Evolutionary conservation across 1,140 invertebrate genomes (phyloP), one percentile per base, ranked within the genome.

Genomic region (Papilio aristodemus): DNA sequence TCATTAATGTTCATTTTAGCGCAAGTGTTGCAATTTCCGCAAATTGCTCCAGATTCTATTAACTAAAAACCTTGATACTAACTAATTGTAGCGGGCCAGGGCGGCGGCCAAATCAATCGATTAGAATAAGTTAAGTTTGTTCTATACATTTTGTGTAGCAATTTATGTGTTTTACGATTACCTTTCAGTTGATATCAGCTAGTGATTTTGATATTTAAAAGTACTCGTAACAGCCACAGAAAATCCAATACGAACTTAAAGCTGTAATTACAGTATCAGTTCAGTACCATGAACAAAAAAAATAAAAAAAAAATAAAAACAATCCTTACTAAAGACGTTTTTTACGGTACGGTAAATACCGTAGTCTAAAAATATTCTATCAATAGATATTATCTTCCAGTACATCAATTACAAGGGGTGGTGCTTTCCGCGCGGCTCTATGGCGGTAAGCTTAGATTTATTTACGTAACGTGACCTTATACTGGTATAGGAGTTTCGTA

Each of bases 391-490:
- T 54, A 54, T 54, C 46, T 54, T 11, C 9, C 46, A 22, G 46
- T 54, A 54, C 46, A 54, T 54, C 46, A 54, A 54, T 54, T 54
- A 54, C 46, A 54, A 54, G 46, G 46, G 46, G 46, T 22, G 46
- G 46, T 54, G 46, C 19, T 54, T 22, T 54, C 46, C 9, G 19
- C 46, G 46, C 19, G 46, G 19, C 46, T 14, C 17, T 17, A 22
- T 17, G 43, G 19, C 46, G 46, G 46, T 54, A 54, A 54, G 46
- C 46, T 22, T 25, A 54, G 46, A 54, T 54, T 54, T 22, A 54
- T 54, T 54, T 54, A 54, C 46, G 46, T 54, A 54, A 54, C 46
- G 46, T 54, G 46, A 54, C 46, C 46, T 54, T 54, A 54, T 19
- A 10, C 3, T 54, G 22, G 46, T 54, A 22, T 4, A 22, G 46